A percentile compares a stretch with the other conserved stretches of the same genome.
Evolutionary conservation across 2,113 vertebrate genomes (phyloP).

Genomic region (Engystomops pustulosus): DNA sequence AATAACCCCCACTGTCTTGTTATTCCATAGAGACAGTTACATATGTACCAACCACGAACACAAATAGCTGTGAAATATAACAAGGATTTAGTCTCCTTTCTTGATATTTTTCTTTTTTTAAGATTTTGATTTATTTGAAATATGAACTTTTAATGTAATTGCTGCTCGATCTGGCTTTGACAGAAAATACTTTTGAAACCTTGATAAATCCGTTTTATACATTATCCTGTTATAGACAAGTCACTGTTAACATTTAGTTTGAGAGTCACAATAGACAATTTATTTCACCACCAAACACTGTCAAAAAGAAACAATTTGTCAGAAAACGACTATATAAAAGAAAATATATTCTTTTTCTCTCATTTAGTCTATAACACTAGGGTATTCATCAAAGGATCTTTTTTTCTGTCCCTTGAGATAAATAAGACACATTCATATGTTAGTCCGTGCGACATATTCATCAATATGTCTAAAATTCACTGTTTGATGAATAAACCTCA

Average conservation of each 20-base stretch:
- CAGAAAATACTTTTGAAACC: background rate
- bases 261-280: conserved; percentile 5
- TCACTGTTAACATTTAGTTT: conserved; percentile 2
- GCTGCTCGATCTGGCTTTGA: background rate
- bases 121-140: background rate
- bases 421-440: conserved; percentile 28
- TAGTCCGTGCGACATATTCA: conserved; percentile 10
- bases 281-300: background rate
- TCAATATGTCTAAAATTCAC: conserved; percentile 38
- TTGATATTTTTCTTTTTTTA: background rate
- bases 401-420: conserved; percentile 33
- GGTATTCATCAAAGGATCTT: conserved; percentile 24
- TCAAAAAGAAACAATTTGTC: conserved; percentile 14
- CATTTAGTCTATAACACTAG: conserved; percentile 21
- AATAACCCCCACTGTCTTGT: too few species aligned
- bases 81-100: background rate
- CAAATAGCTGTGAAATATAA: background rate
- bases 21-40: background rate
- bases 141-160: background rate
- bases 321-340: conserved; percentile 1
- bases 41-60: background rate
- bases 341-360: background rate
- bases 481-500: conserved; percentile 15
- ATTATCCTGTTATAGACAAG: background rate
- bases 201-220: conserved; percentile 6